These are phyloP conservation scores for Champsocephalus gunnari DNA, from an alignment of 2,797 vertebrate genomes.

Conservation along the genomic window DNA sequence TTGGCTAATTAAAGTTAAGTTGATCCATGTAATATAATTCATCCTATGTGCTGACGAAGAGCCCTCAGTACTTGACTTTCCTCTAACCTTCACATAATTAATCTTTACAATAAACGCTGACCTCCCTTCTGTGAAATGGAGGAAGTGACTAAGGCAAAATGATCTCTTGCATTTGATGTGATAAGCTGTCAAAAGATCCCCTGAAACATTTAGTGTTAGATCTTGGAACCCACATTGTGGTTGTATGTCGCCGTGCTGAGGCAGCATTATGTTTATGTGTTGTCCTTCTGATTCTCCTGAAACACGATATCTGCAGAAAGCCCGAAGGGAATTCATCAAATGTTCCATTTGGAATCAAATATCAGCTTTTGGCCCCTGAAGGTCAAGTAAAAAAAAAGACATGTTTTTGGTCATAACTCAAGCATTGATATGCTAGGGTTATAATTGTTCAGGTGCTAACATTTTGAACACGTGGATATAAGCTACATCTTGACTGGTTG, in stretches of 20 bases:
- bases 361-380: too few relatives aligned
- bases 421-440: too few relatives aligned
- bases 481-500: too few relatives aligned
- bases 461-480: too few relatives aligned
- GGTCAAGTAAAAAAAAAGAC: too few relatives aligned
- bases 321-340: too few relatives aligned
- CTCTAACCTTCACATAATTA: conserved; percentile 56
- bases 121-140: conserved; percentile 1
- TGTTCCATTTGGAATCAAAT: too few relatives aligned
- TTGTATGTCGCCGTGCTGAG: not conserved
- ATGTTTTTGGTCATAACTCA: too few relatives aligned
- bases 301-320: too few relatives aligned
- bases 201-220: not conserved
- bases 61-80: conserved; percentile 26
- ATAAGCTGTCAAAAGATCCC: conserved; percentile 5
- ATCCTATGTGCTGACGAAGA: conserved; percentile 4
- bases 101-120: not conserved
- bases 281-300: too few relatives aligned
- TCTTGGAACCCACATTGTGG: conserved; percentile 1
- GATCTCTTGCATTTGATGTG: not conserved
- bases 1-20: conserved; percentile 3
- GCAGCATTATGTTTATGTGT: too few relatives aligned
- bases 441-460: too few relatives aligned
- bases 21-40: not conserved
- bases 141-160: conserved; percentile 21